Conservation (phyloP, 2,888 invertebrate genomes). For the Thera obeliscata region DNA sequence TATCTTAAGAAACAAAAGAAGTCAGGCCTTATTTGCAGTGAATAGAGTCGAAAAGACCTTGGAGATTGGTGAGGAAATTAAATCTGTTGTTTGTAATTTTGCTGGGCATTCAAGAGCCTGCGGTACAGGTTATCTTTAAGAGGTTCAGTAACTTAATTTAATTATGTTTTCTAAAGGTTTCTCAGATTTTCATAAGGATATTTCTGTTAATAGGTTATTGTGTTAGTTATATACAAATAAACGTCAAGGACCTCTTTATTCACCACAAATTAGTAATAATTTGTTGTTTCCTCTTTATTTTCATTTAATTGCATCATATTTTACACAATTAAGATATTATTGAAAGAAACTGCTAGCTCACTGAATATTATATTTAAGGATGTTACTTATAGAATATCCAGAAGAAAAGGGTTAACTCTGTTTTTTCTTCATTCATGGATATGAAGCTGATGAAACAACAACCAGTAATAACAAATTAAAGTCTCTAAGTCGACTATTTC, state of each 20-base stretch:
- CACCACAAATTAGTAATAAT: too few species aligned
- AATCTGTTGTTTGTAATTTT: slow-evolving; percentile 64
- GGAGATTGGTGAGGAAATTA: slow-evolving; percentile 56
- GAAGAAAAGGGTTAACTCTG: too few species aligned
- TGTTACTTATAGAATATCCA: too few species aligned
- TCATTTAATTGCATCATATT: too few species aligned
- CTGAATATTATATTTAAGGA: too few species aligned
- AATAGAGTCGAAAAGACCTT: slow-evolving; percentile 41
- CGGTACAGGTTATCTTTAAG: slow-evolving; percentile 48
- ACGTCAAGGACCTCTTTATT: not conserved
- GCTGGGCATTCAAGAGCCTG: slow-evolving; percentile 50
- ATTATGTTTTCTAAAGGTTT: slow-evolving; percentile 40
- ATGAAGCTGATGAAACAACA: not conserved
- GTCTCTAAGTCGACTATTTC: not conserved
- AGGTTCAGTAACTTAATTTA: slow-evolving; percentile 44
- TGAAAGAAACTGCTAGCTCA: too few species aligned
- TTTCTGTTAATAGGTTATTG: slow-evolving; percentile 15
- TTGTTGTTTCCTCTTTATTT: too few species aligned
- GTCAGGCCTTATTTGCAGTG: slow-evolving; percentile 39
- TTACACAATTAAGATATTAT: too few species aligned
- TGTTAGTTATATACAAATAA: not conserved
- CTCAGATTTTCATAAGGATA: slow-evolving; percentile 32
- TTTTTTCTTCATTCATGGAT: too few species aligned
- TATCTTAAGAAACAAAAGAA: slow-evolving; percentile 38
- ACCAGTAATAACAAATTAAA: not conserved